Evolutionary conservation across 92 coral and sea anemone species (phyloP).

Genomic region (Paragorgia papillata): DNA sequence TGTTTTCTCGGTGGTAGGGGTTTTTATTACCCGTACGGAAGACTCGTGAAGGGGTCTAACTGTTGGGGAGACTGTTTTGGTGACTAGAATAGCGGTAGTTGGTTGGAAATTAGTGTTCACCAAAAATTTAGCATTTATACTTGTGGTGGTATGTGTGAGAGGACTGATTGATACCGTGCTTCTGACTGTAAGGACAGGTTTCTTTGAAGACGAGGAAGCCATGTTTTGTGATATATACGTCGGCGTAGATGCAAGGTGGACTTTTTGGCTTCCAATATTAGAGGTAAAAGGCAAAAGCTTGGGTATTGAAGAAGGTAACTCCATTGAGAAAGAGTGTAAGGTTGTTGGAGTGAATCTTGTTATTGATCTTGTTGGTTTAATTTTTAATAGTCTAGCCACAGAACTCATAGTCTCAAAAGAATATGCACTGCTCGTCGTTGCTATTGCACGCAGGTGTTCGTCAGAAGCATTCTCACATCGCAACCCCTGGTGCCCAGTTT

Average conservation of each 20-base stretch:
- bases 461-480: slow-evolving; percentile 52
- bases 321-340: neutral
- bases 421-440: neutral
- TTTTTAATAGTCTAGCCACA: neutral
- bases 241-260: neutral
- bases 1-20: neutral
- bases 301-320: neutral
- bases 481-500: slow-evolving; percentile 64
- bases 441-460: neutral
- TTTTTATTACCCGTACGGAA: slow-evolving; percentile 1
- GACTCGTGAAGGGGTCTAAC: neutral
- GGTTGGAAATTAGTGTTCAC: neutral
- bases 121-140: neutral
- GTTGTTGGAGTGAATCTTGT: neutral
- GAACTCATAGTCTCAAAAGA: neutral
- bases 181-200: neutral
- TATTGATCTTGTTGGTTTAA: neutral
- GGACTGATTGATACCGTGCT: neutral
- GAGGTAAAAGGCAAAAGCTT: neutral
- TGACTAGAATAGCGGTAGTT: neutral
- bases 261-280: neutral
- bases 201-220: neutral
- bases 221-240: neutral
- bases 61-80: neutral
- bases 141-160: neutral